These are phyloP conservation scores for Alectoris magna DNA, from an alignment of 2,797 vertebrate genomes.

Conservation along the genomic window DNA sequence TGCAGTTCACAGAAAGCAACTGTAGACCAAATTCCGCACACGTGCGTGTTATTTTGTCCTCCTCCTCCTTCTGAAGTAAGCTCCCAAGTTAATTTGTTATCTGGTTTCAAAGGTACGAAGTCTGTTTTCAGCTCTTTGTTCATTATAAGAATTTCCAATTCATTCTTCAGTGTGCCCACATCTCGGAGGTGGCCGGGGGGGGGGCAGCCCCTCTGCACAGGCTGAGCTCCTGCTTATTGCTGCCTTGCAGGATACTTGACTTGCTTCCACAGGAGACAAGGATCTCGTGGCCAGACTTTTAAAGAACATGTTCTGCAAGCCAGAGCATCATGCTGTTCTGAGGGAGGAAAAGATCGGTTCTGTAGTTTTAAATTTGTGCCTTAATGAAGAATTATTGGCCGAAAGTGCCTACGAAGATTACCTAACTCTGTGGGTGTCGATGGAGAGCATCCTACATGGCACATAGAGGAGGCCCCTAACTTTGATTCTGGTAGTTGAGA, in stretches of 20 bases:
- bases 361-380: neutral
- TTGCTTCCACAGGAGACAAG: slow-evolving; percentile 6
- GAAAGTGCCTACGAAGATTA: neutral
- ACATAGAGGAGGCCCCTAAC: rapidly evolving
- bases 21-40: rapidly evolving
- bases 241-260: neutral
- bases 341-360: neutral
- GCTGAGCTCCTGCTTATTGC: neutral
- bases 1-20: neutral
- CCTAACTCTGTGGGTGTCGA: rapidly evolving
- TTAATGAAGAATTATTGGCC: neutral
- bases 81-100: neutral
- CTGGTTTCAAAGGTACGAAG: neutral
- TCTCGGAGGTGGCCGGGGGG: neutral
- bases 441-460: neutral
- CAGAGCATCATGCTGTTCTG: neutral
- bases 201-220: neutral
- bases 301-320: neutral
- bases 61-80: neutral
- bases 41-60: neutral
- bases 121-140: neutral
- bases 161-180: neutral
- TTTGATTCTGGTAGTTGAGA: neutral
- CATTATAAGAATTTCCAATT: neutral
- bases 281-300: neutral